These are phyloP conservation scores for Pycnomerus fuliginosus DNA, from an alignment of 2,888 invertebrate genomes.

Conservation along the genomic window DNA sequence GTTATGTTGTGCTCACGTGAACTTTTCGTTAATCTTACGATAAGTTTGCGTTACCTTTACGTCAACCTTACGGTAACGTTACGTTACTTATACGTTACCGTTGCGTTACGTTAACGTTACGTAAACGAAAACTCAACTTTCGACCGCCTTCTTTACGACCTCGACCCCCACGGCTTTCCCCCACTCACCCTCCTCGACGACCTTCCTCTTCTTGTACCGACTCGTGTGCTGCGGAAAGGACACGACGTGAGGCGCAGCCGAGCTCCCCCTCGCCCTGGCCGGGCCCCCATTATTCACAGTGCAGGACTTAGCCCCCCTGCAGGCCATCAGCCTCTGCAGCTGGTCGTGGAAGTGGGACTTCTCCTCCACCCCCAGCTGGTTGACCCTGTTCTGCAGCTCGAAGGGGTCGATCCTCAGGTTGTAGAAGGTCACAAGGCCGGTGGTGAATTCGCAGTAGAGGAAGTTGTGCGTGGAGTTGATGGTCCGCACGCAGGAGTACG, in stretches of 20 bases:
- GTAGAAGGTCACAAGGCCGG: slow-evolving; percentile 92
- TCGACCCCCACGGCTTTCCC: slow-evolving; percentile 6
- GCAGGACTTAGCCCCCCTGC: slow-evolving; percentile 77
- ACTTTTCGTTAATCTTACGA: too few species aligned
- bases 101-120: too few species aligned
- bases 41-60: too few species aligned
- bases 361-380: slow-evolving; percentile 72
- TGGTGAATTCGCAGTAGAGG: slow-evolving; percentile 97
- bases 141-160: neutral
- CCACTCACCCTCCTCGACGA: slow-evolving; percentile 37
- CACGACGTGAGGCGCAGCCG: too few species aligned
- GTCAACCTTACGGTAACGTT: too few species aligned
- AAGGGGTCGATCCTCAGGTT: slow-evolving; percentile 92
- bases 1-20: too few species aligned
- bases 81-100: too few species aligned
- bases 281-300: slow-evolving; percentile 52
- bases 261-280: slow-evolving; percentile 30
- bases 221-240: too few species aligned
- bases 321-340: slow-evolving; percentile 75
- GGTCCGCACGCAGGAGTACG: slow-evolving; percentile 94
- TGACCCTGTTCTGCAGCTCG: slow-evolving; percentile 88
- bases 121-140: too few species aligned
- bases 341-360: slow-evolving; percentile 81
- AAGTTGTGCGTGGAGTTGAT: slow-evolving; percentile 95
- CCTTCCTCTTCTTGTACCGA: slow-evolving; percentile 41